Evolutionary conservation across 2,113 vertebrate species (phyloP), one percentile per base, ranked within the genome.

Genomic region (Hypomesus transpacificus): DNA sequence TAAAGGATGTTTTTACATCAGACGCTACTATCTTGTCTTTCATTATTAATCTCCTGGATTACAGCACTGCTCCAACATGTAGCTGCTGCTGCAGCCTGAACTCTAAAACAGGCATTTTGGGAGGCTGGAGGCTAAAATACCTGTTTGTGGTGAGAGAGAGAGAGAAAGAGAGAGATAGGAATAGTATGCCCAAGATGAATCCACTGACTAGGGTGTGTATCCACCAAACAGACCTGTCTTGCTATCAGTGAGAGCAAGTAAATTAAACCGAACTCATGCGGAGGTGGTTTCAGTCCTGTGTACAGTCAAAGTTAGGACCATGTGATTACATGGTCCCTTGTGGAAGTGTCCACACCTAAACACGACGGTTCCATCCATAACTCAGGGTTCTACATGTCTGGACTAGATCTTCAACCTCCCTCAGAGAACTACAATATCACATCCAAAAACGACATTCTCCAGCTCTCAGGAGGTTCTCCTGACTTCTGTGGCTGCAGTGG

Each of bases 21-120:
- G 66, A 68, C 70, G 24, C 26, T 72, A 34, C 62, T 70, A 63
- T 46, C 66, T 61, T 69, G 64, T 51, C 68, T 65, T 54, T 81
- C 68, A 80, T 69, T 69, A 50, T 67, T 57, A 77, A 79, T 79
- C 68, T 78, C 18, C 22, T 66, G 61, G 72, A 76, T 72, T 69
- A 39, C 65, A 67, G 52, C 14, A 68, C 59, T 86, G 82, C 78
- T 75, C 70, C 71, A 65, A 88, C 84, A 87, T 86, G 86, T 82
- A 81, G 62, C 61, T 81, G 76, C 68, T 54, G 28, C 60, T 63
- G 16, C 52, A 84, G 83, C 85, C 84, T 87, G 75, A 78, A 80
- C 75, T 76, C 74, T 79, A 34, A 77, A 74, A 71, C 17, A 58
- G 46, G 70, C 61, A 66, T 67, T 77, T 69, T 58, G 68, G 20